A percentile compares a stretch with the other conserved stretches of the same genome.
Evolutionary conservation across 2,113 vertebrate species (phyloP).

Genomic region (Saguinus midas): DNA sequence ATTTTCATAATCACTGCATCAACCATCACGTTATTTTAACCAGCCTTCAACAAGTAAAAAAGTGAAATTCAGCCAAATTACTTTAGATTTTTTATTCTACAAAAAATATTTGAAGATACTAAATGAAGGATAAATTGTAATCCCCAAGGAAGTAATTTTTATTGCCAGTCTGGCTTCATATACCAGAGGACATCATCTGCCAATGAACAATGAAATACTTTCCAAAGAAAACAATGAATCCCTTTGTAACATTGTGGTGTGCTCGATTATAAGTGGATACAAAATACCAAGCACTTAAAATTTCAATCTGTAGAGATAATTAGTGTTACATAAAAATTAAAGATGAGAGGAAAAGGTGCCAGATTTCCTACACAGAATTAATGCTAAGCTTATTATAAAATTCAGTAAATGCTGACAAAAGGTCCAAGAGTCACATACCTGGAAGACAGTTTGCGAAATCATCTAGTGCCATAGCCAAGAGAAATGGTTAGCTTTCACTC

Average conservation of each 20-base stretch:
- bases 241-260: background rate
- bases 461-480: background rate
- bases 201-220: background rate
- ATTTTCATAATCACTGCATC: conserved; percentile 42
- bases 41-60: conserved; percentile 30
- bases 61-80: background rate
- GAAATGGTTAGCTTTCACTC: background rate
- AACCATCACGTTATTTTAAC: conserved; percentile 37
- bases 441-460: background rate
- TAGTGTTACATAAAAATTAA: conserved; percentile 11
- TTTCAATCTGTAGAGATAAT: background rate
- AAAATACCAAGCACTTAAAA: background rate
- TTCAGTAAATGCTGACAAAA: background rate
- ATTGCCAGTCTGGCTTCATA: background rate
- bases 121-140: background rate
- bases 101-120: background rate
- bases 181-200: background rate
- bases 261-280: background rate
- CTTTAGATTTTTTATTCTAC: background rate
- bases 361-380: background rate
- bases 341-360: background rate
- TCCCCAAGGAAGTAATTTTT: background rate
- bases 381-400: background rate
- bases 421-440: background rate
- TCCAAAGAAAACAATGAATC: background rate